Evolutionary conservation across 2,888 invertebrate genomes (phyloP), one percentile per base, ranked within the genome.

Genomic region (Pteria penguin): DNA sequence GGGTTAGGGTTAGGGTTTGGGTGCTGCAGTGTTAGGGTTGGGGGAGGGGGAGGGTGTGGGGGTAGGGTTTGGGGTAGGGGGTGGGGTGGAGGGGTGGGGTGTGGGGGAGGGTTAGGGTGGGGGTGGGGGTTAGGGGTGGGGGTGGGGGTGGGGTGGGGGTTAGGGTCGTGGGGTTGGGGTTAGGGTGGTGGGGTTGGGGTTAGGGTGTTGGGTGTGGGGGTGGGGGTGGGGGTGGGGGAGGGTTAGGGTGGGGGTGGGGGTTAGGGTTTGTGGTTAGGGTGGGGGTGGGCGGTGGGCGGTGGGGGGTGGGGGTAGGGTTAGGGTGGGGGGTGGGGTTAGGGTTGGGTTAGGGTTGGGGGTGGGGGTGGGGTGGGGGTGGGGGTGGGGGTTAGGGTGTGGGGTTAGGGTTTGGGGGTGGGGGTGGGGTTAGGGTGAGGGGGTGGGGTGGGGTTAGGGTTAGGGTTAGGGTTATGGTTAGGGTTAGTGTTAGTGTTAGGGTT

Each of bases 211-310:
- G 61, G 29, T 61, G 18, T n/a, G 61, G 61, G 29, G 29, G 18
- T n/a, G 61, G 61, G 54, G 72, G 60, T 33, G 70, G 70, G 45
- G 62, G 45, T 52, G 72, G 72, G 74, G 69, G 70, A 65, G 74
- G 78, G 74, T 75, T 75, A 65, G 70, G 70, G 74, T 76, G 72
- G 61, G 72, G 79, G 75, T 71, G 72, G 62, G 72, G 78, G 75
- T 70, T 75, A 66, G 72, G 75, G 75, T 70, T 75, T 66, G 71
- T n/a, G 75, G 75, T 63, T 75, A 63, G 71, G 78, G 75, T 70
- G 63, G 60, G 71, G 78, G 75, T 70, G 70, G 60, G 66, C 75
- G 70, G 24, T 65, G 22, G 54, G 66, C n/a, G n/a, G 66, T 22
- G 62, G 52, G 57, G 65, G 69, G 22, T n/a, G 22, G 57, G n/a